Base-by-base conservation (phyloP, 2,797 vertebrate genomes). In the Crenichthys baileyi region DNA sequence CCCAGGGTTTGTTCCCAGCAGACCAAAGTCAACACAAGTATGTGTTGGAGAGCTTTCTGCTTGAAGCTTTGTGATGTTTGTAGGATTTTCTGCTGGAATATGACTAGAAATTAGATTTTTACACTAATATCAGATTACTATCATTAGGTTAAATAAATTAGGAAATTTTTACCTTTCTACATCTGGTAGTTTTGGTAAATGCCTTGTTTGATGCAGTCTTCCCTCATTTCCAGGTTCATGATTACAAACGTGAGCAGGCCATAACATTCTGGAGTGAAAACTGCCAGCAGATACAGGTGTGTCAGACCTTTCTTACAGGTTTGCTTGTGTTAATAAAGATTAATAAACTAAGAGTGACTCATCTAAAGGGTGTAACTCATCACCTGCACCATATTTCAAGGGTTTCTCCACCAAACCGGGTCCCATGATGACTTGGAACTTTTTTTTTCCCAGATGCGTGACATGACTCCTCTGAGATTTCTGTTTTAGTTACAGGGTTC, bases 231-330 rank as follows among this genome's bases (percentile, higher is more conserved):
- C 81, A 96, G 95, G 76, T 53, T 71, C 80, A 87, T 74, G 90
- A 95, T 81, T 95, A 94, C 83, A 94, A 70, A 88, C 81, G 39
- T 1, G 93, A 96, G 7, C 85, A 93, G 75, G 94, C 95, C 3
- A 48, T 96, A 70, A 93, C 94, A 16, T 96, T 94, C 67, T 96
- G 95, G 95, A 95, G 91, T 73, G 94, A 96, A 71, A 96, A 96
- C 51, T 74, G 68, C 83, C 88, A 91, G 55, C 83, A 13, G 36
- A 67, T 95, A 63, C 94, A 95, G 91, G 96, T 95, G 8, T 36
- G 91, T 91, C 16, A 51, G 1, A 72, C 31, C 7, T 65, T 4
- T 51, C 13, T 20, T 22, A 20, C 31, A 39, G 39, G 16, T 39
- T 65, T 65, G 18, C 5, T 20, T 65, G 18, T 7, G 5, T 63